Conservation (phyloP, 2,113 vertebrate genomes). For the Nerophis lumbriciformis region DNA sequence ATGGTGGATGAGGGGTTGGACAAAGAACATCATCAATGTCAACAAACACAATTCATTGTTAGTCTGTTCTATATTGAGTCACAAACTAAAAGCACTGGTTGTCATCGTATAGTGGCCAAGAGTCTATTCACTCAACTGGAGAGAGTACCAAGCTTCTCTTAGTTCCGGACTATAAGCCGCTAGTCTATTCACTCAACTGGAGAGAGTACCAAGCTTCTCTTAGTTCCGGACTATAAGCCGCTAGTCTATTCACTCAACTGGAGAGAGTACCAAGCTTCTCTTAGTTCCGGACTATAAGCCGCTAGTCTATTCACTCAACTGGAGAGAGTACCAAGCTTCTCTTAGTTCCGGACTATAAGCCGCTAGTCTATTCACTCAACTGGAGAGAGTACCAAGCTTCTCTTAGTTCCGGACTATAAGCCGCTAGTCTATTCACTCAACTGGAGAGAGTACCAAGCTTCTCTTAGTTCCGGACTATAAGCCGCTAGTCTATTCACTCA, state of each 20-base stretch:
- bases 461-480: too few relatives aligned
- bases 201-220: neutral
- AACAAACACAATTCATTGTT: neutral
- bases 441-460: neutral
- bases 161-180: too few relatives aligned
- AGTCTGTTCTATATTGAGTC: neutral
- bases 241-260: neutral
- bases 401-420: too few relatives aligned
- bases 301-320: neutral
- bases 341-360: too few relatives aligned
- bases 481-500: neutral
- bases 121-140: neutral
- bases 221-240: too few relatives aligned
- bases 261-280: neutral
- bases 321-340: neutral
- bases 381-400: neutral
- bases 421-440: neutral
- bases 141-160: neutral
- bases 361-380: neutral
- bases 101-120: neutral
- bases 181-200: neutral
- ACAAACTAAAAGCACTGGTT: neutral
- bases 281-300: too few relatives aligned
- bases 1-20: neutral
- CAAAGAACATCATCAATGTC: conserved; percentile 28